phyloP scores from a whole-genome alignment of 2,797 vertebrate species.

The Premnoplex brunnescens region DNA sequence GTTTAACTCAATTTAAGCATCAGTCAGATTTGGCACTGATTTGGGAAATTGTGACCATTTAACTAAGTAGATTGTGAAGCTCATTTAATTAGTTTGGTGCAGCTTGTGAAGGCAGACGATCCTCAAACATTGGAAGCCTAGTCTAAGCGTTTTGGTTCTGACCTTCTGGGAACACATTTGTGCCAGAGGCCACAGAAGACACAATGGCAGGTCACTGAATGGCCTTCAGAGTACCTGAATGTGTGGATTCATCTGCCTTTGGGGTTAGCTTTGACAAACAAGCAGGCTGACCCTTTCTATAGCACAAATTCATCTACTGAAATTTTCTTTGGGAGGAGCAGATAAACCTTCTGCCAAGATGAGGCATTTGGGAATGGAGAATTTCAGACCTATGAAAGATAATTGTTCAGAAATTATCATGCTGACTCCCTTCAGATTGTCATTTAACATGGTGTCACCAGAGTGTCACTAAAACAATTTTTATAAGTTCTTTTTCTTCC shows the following conservation, averaged over 20 bases:
- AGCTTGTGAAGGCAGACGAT: background rate
- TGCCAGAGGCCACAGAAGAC: background rate
- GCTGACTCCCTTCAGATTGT: background rate
- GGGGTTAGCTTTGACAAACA: background rate
- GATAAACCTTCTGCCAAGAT: background rate
- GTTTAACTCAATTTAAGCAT: conserved; percentile 31
- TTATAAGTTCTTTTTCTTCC: background rate
- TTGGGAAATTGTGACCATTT: background rate
- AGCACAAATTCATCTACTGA: background rate
- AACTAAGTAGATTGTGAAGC: conserved; percentile 4
- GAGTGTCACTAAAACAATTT: background rate
- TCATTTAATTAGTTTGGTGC: conserved; percentile 33
- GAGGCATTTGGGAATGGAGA: background rate
- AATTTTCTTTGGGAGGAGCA: background rate
- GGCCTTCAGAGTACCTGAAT: background rate
- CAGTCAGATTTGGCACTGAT: background rate
- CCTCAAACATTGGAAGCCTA: background rate
- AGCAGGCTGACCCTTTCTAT: background rate
- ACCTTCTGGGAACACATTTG: background rate
- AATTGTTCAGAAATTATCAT: background rate
- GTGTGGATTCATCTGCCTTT: background rate
- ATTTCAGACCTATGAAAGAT: background rate
- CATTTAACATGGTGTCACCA: background rate
- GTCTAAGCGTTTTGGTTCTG: background rate
- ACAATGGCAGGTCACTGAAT: accelerated